Percentiles rank a stretch among this genome's conserved stretches.
These are phyloP conservation scores for Augiades crinisus DNA, from an alignment of 2,888 invertebrate genomes.

Conservation along the genomic window DNA sequence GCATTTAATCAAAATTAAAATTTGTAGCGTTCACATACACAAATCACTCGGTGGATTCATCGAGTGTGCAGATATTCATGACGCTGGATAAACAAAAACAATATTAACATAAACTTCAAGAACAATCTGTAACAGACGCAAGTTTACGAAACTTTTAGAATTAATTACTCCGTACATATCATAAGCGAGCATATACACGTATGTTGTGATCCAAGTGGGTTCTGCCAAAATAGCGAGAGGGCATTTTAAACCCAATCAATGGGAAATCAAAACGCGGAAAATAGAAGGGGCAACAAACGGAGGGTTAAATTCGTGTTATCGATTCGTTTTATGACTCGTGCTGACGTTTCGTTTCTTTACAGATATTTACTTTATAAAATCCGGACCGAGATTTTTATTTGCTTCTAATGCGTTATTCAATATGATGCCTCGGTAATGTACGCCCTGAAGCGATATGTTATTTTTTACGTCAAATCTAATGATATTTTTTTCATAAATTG, in stretches of 20 bases:
- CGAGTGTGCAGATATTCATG: too few species aligned
- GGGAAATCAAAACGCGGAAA: slow-evolving; percentile 80
- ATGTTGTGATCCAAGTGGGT: slow-evolving; percentile 39
- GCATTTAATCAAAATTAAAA: too few species aligned
- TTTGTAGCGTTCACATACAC: too few species aligned
- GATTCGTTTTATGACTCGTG: slow-evolving; percentile 75
- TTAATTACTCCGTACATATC: background rate
- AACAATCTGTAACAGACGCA: background rate
- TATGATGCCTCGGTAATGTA: slow-evolving; percentile 1
- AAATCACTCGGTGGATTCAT: too few species aligned
- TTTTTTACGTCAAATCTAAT: too few species aligned
- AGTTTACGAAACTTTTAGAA: background rate
- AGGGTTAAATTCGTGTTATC: slow-evolving; percentile 76
- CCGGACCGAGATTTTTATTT: slow-evolving; percentile 29
- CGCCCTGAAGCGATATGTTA: background rate
- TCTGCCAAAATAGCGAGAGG: slow-evolving; percentile 68
- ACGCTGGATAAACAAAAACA: too few species aligned
- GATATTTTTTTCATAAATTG: too few species aligned
- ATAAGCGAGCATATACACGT: slow-evolving; percentile 46
- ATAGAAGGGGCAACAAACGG: slow-evolving; percentile 69
- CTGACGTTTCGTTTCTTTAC: slow-evolving; percentile 61
- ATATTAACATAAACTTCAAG: too few species aligned
- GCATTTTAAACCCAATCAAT: slow-evolving; percentile 78
- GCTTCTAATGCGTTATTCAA: slow-evolving; percentile 23
- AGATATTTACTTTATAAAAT: slow-evolving; percentile 31